Percentiles rank a stretch among this genome's conserved stretches.
These are phyloP conservation scores for Pemphredon lugubris DNA, from an alignment of 2,888 invertebrate genomes.

Conservation along the genomic window DNA sequence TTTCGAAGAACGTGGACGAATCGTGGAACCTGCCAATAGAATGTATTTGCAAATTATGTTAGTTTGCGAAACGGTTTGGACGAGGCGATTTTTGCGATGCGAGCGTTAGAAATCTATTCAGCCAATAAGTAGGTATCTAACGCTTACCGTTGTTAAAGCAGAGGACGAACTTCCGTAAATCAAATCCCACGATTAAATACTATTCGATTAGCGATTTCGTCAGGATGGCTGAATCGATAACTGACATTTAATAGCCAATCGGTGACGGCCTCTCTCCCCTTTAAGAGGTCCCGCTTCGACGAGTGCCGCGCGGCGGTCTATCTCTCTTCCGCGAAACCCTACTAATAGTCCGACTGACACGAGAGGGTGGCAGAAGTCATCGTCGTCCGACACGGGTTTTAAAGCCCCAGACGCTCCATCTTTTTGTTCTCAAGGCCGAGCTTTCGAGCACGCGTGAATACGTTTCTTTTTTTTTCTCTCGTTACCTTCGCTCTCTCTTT, in stretches of 20 bases:
- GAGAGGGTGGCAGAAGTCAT: conserved; percentile 53
- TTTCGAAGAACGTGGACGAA: too few relatives aligned
- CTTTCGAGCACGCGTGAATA: conserved; percentile 54
- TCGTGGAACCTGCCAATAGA: too few relatives aligned
- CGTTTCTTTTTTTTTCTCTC: conserved; percentile 20
- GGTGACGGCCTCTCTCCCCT: neutral
- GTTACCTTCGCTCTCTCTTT: conserved; percentile 26
- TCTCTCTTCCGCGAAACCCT: conserved; percentile 34
- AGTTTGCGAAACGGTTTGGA: too few relatives aligned
- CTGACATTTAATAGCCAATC: neutral
- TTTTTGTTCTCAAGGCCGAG: conserved; percentile 38
- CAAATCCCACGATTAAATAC: too few relatives aligned
- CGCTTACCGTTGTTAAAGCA: too few relatives aligned
- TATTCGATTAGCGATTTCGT: too few relatives aligned
- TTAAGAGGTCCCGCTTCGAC: conserved; percentile 8
- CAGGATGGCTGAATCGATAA: neutral
- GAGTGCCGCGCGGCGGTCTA: conserved; percentile 2
- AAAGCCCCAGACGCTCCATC: conserved; percentile 39
- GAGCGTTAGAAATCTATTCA: too few relatives aligned
- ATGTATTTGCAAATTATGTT: too few relatives aligned
- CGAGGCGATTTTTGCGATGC: too few relatives aligned
- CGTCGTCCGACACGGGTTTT: conserved; percentile 51
- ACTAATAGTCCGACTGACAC: conserved; percentile 53
- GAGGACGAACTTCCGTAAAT: too few relatives aligned
- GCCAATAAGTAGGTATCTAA: too few relatives aligned